Evolutionary conservation across 2,797 vertebrate species (phyloP).

Genomic region (Diplodus puntazzo): DNA sequence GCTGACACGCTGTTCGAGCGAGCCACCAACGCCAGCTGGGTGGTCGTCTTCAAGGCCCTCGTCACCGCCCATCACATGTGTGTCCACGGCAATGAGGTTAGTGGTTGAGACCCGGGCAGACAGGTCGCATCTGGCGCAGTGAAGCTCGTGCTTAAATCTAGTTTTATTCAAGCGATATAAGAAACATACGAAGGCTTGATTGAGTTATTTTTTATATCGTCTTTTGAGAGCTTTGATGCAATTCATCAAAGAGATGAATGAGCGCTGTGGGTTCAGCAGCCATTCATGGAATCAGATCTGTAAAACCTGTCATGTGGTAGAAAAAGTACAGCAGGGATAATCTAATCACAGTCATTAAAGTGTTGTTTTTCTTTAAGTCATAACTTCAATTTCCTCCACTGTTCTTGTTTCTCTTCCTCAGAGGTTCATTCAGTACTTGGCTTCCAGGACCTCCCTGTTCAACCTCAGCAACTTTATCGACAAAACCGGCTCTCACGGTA

Average conservation of each 20-base stretch:
- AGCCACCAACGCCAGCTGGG: slow-evolving; percentile 98
- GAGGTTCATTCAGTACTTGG: slow-evolving; percentile 99
- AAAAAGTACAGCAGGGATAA: background rate
- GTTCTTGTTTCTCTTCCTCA: slow-evolving; percentile 74
- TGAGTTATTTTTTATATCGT: background rate
- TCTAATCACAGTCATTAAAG: background rate
- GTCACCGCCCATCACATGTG: slow-evolving; percentile 98
- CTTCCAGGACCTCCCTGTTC: slow-evolving; percentile 98
- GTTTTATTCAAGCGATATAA: background rate
- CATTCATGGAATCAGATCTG: background rate
- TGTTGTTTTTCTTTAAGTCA: background rate
- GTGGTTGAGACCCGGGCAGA: slow-evolving; percentile 3
- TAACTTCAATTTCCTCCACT: background rate
- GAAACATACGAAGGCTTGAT: background rate
- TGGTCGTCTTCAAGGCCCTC: slow-evolving; percentile 99
- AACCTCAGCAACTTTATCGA: slow-evolving; percentile 99
- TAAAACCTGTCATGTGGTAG: background rate
- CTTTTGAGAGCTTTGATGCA: slow-evolving; percentile 21
- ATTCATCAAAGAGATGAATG: slow-evolving; percentile 1
- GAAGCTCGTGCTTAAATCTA: background rate
- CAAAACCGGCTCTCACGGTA: slow-evolving; percentile 99
- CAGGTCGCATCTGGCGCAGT: background rate
- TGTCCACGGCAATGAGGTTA: slow-evolving; percentile 98
- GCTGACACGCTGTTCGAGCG: slow-evolving; percentile 98
- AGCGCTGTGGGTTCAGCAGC: slow-evolving; percentile 1